Percentiles rank a stretch among this genome's conserved stretches.
phyloP scores from a whole-genome alignment of 2,888 invertebrate genomes.

The Aelia acuminata region DNA sequence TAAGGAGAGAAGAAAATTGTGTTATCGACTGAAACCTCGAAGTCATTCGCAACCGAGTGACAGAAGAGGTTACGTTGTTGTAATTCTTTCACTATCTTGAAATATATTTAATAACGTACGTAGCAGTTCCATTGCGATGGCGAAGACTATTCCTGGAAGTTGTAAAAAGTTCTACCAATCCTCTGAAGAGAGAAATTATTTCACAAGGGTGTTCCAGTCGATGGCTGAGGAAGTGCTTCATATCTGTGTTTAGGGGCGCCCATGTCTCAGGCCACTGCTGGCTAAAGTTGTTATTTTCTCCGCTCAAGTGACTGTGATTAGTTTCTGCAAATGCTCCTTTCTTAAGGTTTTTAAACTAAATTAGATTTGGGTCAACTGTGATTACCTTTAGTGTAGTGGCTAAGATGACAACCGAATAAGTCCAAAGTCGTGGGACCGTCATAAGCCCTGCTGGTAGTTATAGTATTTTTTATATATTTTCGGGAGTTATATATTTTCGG shows the following conservation, averaged over 20 bases:
- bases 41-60: background rate
- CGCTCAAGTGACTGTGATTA: background rate
- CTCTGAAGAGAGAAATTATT: background rate
- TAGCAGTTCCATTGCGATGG: background rate
- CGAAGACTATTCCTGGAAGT: background rate
- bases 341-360: background rate
- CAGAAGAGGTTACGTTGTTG: background rate
- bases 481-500: too few relatives aligned
- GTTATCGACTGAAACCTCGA: background rate
- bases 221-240: background rate
- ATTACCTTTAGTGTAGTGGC: too few relatives aligned
- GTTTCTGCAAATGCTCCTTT: background rate
- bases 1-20: too few relatives aligned
- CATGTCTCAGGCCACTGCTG: conserved; percentile 29
- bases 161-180: background rate
- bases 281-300: background rate
- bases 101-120: background rate
- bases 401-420: too few relatives aligned
- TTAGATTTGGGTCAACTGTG: too few relatives aligned
- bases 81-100: background rate
- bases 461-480: too few relatives aligned
- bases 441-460: too few relatives aligned
- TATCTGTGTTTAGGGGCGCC: conserved; percentile 5
- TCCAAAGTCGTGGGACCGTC: too few relatives aligned
- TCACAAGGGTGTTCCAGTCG: background rate